These are phyloP conservation scores for Prionace glauca DNA, from an alignment of 2,797 vertebrate genomes.

Conservation along the genomic window DNA sequence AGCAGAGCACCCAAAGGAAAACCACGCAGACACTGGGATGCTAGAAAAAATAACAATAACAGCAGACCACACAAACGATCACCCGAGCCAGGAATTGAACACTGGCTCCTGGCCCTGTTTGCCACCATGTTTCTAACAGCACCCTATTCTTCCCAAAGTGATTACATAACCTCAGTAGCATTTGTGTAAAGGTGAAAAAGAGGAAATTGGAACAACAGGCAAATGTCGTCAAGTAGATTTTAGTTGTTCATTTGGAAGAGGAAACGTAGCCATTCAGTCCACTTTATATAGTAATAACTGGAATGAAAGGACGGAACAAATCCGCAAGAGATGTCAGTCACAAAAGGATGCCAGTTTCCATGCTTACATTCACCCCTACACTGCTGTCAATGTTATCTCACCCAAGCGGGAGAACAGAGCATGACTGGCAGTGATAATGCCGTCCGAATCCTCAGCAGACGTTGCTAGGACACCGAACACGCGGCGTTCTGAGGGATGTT, in stretches of 20 bases:
- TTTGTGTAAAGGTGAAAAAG: not conserved
- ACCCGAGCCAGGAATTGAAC: too few species aligned
- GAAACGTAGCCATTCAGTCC: not conserved
- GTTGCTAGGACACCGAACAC: slow-evolving; percentile 11
- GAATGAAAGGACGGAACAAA: not conserved
- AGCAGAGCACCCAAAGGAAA: too few species aligned
- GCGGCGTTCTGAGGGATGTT: not conserved
- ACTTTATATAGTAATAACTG: not conserved
- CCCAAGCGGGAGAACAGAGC: not conserved
- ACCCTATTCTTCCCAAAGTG: not conserved
- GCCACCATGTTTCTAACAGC: too few species aligned
- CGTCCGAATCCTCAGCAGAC: not conserved
- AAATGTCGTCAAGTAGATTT: not conserved
- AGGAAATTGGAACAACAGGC: not conserved
- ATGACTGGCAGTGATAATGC: not conserved
- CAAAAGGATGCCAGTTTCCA: not conserved
- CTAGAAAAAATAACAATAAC: too few species aligned
- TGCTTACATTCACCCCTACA: too few species aligned
- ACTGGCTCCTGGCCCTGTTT: too few species aligned
- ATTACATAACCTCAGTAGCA: not conserved
- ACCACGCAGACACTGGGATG: too few species aligned
- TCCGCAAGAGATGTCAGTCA: not conserved
- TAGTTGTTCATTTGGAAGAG: not conserved
- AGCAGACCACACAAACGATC: too few species aligned
- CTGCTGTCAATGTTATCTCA: not conserved